phyloP scores from a whole-genome alignment of 1,140 invertebrate species.

The Ericerus pela region DNA sequence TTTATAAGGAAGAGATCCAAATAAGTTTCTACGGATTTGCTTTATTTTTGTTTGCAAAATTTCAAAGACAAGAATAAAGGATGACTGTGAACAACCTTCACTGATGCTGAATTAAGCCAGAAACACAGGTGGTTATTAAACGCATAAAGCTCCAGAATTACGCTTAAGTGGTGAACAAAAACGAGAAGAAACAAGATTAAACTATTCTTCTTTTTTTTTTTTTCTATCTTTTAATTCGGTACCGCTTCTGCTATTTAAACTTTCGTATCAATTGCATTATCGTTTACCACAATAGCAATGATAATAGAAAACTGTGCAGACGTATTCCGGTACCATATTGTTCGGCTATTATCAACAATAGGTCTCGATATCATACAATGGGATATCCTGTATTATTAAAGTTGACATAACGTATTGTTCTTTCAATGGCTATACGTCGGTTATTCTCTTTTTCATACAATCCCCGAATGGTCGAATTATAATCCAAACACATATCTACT shows the following conservation, averaged over 20 bases:
- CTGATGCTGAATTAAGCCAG: conserved; percentile 1
- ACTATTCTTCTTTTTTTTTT: no score
- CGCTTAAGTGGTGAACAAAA: conserved; percentile 8
- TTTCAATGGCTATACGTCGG: conserved; percentile 8
- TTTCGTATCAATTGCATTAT: conserved; percentile 12
- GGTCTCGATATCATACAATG: conserved; percentile 6
- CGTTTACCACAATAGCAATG: background rate
- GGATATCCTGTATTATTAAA: conserved; percentile 7
- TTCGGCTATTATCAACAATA: conserved; percentile 7
- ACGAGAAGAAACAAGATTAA: background rate
- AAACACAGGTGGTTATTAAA: conserved; percentile 7
- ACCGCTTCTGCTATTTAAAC: conserved; percentile 9
- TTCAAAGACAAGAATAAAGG: no score
- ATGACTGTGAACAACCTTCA: no score
- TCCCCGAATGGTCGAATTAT: conserved; percentile 4
- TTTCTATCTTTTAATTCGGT: conserved; percentile 4
- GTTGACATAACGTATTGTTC: conserved; percentile 10
- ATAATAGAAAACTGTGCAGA: conserved; percentile 9
- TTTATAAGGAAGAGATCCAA: no score
- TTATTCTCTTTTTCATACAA: conserved; percentile 1
- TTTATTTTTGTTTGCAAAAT: no score
- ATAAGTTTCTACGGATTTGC: no score
- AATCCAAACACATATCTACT: background rate
- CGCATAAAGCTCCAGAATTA: background rate
- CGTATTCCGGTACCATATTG: conserved; percentile 9